Base-by-base conservation (phyloP, 2,888 invertebrate genomes). In the Drosophila hamatofila region DNA sequence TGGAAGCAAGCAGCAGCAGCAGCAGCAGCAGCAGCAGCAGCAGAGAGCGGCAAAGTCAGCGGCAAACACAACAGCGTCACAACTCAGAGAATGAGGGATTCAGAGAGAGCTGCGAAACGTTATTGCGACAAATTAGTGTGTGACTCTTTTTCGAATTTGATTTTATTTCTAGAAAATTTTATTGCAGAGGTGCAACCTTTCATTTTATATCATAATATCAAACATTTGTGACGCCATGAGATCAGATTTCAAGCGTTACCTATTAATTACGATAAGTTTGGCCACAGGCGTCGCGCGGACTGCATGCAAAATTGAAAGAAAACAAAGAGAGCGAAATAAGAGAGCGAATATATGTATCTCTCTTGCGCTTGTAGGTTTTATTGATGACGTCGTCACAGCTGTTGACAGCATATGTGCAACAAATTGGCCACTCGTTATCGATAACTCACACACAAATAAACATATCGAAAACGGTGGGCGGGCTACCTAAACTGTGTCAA, bases 401-500 rank as follows among this genome's bases (percentile, higher is more conserved):
- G 83, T 80, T 82, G 48, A 49, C 35, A 63, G 41, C 60, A 44
- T 41, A 42, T 16, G 56, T 46, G 69, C 67, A 76, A 72, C 56
- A 75, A 80, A 60, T 82, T 65, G 57, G 44, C 66, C 73, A 66
- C 49, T 61, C 62, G 61, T 75, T 80, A 88, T 88, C 86, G 83
- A 80, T 83, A 86, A 70, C 54, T 65, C 42, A 52, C 21, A 37
- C 46, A 30, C 41, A 52, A 23, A 37, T 25, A 46, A 18, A 37
- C 21, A 18, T 25, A 64, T 63, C 42, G 51, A 42, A 46, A 25
- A 41, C 41, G n/a, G 54, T 72, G 72, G 68, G 55, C 64, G 69
- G 67, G 49, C 70, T 51, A 42, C 33, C 39, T 48, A 70, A 84
- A 87, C 75, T 76, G 74, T 84, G 89, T 81, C 78, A 84, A 72